Evolutionary conservation across 1,140 invertebrate species (phyloP).

Genomic region (Hesperophylax magnus): DNA sequence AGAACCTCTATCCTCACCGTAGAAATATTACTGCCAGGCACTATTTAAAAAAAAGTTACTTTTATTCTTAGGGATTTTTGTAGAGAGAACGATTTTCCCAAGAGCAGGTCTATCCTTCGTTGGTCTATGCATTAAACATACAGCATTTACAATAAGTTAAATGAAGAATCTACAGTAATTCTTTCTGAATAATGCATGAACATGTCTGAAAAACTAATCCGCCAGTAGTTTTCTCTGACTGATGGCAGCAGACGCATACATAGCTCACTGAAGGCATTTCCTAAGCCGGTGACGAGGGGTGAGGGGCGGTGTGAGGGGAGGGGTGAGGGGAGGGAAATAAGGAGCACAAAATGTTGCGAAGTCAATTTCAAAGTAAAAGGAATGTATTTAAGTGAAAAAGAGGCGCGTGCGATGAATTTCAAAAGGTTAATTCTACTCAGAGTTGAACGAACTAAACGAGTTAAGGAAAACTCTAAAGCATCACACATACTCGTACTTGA

Average conservation of each 20-base stretch:
- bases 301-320: not conserved
- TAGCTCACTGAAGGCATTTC: conserved; percentile 22
- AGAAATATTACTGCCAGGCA: not conserved
- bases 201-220: conserved; percentile 9
- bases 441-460: conserved; percentile 19
- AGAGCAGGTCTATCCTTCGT: too few relatives aligned
- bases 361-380: conserved; percentile 38
- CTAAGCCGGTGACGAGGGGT: not conserved
- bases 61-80: too few relatives aligned
- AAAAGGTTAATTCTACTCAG: conserved; percentile 13
- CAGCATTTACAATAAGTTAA: not conserved
- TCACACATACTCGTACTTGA: too few relatives aligned
- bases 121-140: too few relatives aligned
- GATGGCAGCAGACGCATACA: conserved; percentile 35
- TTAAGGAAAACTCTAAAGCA: not conserved
- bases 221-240: conserved; percentile 4
- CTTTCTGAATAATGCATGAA: not conserved
- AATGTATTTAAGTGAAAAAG: conserved; percentile 41
- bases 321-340: not conserved
- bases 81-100: too few relatives aligned
- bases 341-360: conserved; percentile 34
- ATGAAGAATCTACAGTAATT: not conserved
- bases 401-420: conserved; percentile 38
- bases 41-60: too few relatives aligned
- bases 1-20: not conserved